These are phyloP conservation scores for Mixornis gularis DNA, from an alignment of 2,113 vertebrate genomes.

Conservation along the genomic window DNA sequence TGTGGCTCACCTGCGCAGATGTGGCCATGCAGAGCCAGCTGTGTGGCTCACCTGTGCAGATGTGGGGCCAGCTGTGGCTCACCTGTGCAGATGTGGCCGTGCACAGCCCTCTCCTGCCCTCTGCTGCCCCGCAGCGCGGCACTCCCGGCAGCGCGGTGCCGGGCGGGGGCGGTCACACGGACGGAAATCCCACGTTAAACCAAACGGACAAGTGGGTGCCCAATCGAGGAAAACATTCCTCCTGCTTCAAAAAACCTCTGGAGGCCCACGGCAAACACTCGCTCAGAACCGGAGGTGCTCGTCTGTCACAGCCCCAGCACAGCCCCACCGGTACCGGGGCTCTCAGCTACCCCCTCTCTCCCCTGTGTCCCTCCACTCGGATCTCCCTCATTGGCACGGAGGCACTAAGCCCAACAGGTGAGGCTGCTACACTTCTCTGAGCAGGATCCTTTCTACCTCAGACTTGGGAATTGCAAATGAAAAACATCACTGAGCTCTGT, in stretches of 20 bases:
- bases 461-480: neutral
- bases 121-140: conserved; percentile 13
- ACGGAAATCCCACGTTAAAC: neutral
- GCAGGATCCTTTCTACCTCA: neutral
- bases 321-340: accelerated
- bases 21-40: neutral
- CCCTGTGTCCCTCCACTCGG: neutral
- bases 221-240: neutral
- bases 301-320: neutral
- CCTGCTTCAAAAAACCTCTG: neutral
- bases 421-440: neutral
- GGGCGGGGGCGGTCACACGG: neutral
- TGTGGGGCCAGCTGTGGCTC: neutral
- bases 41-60: neutral
- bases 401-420: neutral
- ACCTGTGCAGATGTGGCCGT: neutral
- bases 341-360: accelerated
- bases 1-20: neutral
- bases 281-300: accelerated
- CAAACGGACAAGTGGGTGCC: neutral
- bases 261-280: accelerated
- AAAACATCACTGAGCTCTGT: neutral
- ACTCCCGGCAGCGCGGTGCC: neutral
- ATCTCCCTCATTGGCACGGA: accelerated
- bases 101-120: conserved; percentile 41